A percentile compares a stretch with the other conserved stretches of the same genome.
Conservation (phyloP, 2,113 vertebrate species). For the Riparia riparia region DNA sequence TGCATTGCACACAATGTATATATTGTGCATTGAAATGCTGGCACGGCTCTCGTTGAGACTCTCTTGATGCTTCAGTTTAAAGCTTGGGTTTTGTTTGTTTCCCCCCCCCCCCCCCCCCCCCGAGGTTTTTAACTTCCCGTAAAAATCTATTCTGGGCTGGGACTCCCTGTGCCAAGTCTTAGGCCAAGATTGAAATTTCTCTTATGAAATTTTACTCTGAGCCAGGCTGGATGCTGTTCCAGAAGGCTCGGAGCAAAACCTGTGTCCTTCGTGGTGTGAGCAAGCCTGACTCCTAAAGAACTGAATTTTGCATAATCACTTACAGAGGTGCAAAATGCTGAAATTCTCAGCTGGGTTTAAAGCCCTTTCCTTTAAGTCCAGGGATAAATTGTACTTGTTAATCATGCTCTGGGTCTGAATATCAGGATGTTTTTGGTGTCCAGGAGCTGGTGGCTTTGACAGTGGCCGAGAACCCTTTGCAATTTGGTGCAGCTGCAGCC, state of each 20-base stretch:
- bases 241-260: background rate
- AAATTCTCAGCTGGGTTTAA: background rate
- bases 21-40: background rate
- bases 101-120: background rate
- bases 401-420: background rate
- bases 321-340: background rate
- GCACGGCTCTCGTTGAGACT: background rate
- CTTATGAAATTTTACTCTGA: background rate
- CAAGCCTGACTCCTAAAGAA: background rate
- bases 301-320: background rate
- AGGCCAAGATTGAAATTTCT: background rate
- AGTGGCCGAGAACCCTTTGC: background rate
- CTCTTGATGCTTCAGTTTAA: background rate
- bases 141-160: constrained; percentile 23
- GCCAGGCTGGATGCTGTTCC: background rate
- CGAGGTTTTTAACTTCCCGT: background rate
- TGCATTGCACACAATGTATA: background rate
- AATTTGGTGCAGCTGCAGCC: background rate
- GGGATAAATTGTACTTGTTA: background rate
- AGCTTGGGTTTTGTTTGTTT: background rate
- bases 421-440: background rate
- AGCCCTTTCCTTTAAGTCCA: background rate
- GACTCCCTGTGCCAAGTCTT: background rate
- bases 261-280: background rate
- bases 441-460: background rate